These are phyloP conservation scores for Siniperca chuatsi DNA, from an alignment of 2,113 vertebrate genomes.

Conservation along the genomic window DNA sequence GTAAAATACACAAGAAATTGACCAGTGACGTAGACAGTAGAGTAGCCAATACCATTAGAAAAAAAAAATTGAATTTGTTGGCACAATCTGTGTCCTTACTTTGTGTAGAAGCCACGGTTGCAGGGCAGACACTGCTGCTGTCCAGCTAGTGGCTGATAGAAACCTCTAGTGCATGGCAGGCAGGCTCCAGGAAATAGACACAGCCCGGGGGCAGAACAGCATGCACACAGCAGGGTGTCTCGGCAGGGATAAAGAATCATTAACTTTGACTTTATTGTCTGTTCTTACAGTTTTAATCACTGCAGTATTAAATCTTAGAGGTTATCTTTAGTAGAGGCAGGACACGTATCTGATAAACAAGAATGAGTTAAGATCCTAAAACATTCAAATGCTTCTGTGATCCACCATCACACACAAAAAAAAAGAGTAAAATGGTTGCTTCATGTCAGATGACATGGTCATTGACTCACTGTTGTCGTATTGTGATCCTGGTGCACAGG, in stretches of 20 bases:
- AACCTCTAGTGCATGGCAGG: slow-evolving; percentile 82
- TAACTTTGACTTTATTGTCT: not conserved
- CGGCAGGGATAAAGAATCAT: not conserved
- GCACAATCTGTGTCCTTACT: slow-evolving; percentile 75
- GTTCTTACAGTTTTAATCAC: not conserved
- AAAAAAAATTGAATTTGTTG: not conserved
- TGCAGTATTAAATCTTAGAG: too few relatives aligned
- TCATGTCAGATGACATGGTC: not conserved
- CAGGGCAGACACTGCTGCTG: slow-evolving; percentile 86
- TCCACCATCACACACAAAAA: not conserved
- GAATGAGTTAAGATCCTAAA: not conserved
- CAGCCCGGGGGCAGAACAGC: slow-evolving; percentile 79
- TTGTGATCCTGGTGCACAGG: slow-evolving; percentile 85
- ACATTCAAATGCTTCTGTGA: not conserved
- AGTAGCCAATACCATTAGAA: not conserved
- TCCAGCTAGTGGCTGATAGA: slow-evolving; percentile 84
- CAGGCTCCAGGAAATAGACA: slow-evolving; percentile 84
- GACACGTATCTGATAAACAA: not conserved
- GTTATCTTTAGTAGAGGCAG: not conserved
- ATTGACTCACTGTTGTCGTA: slow-evolving; percentile 79
- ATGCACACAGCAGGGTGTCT: slow-evolving; percentile 86
- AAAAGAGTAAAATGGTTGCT: not conserved
- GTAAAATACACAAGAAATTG: not conserved
- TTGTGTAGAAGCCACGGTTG: slow-evolving; percentile 82
- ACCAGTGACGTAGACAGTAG: not conserved